Base-by-base conservation (phyloP, 2,888 invertebrate genomes). In the Terebella lapidaria region DNA sequence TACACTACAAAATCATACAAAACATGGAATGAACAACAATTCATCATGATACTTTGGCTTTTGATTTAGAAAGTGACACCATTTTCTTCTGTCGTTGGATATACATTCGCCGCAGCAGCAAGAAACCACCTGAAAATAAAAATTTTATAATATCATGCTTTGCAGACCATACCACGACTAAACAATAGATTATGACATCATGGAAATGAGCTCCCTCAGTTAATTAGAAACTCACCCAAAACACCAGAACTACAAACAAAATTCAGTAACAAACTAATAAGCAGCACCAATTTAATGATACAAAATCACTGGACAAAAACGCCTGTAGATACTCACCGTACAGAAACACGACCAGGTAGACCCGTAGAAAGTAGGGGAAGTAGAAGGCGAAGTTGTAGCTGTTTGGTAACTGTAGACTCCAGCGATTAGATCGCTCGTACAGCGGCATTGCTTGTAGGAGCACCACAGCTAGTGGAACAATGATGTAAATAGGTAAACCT, bases 381-480 rank as follows among this genome's bases (percentile, higher is more conserved):
- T 92, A 88, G 80, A 96, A 92, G 0, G 89, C 86, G 68, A 91
- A 87, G 81, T 96, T 95, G 85, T 87, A 88, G 2, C 84, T 75
- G 77, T 95, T 95, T 0, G 95, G 94, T 76, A 96, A 74, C 0
- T 86, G 82, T 1, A 92, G 75, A 0, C 89, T 87, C 75, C 90
- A 91, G 57, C 83, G 86, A 55, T 86, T 84, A 0, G 91, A 91
- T 74, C 92, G 90, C 69, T 94, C 92, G 73, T 93, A 91, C 77
- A 90, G 91, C 0, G 93, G 91, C 74, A 95, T 89, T 77, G 92
- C 90, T 56, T 91, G 81, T 63, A 80, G 74, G 67, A 82, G 74
- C 26, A 81, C 71, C 20, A 80, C 71, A 26, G 77, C 83, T 83
- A 69, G 52, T 74, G 72, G 54, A n/a, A 26, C n/a, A n/a, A n/a